phyloP scores from a whole-genome alignment of 2,113 vertebrate genomes.

The Aspiorhynchus laticeps region DNA sequence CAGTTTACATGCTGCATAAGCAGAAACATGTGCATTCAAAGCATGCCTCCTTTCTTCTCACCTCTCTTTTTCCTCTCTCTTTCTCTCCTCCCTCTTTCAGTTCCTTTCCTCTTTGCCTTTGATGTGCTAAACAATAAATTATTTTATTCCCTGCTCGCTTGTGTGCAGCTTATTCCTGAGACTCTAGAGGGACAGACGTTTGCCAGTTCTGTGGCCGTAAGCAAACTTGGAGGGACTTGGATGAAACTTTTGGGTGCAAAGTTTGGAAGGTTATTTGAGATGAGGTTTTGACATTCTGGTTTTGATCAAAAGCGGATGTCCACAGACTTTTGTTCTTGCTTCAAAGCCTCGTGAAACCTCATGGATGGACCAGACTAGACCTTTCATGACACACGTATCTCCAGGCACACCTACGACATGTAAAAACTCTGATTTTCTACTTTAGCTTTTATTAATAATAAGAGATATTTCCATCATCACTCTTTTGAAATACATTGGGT shows the following conservation, averaged over 20 bases:
- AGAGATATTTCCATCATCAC: background rate
- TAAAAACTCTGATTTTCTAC: background rate
- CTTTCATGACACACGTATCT: background rate
- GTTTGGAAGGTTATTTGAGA: constrained; percentile 13
- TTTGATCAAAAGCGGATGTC: constrained; percentile 39
- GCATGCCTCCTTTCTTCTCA: constrained; percentile 3
- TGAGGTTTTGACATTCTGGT: constrained; percentile 15
- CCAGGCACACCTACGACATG: background rate
- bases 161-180: constrained; percentile 59
- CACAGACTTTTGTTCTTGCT: background rate
- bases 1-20: constrained; percentile 57
- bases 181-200: constrained; percentile 55
- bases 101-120: constrained; percentile 58
- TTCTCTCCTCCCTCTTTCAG: background rate
- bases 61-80: constrained; percentile 26
- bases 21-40: constrained; percentile 53
- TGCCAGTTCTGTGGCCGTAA: constrained; percentile 46
- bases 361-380: background rate
- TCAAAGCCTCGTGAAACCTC: constrained; percentile 18
- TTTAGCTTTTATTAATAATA: background rate
- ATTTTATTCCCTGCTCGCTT: constrained; percentile 62
- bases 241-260: constrained; percentile 14
- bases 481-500: background rate
- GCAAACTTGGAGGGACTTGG: constrained; percentile 19
- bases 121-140: constrained; percentile 74